Conservation (phyloP, 2,113 vertebrate genomes). For the Pogonocichla stellata region DNA sequence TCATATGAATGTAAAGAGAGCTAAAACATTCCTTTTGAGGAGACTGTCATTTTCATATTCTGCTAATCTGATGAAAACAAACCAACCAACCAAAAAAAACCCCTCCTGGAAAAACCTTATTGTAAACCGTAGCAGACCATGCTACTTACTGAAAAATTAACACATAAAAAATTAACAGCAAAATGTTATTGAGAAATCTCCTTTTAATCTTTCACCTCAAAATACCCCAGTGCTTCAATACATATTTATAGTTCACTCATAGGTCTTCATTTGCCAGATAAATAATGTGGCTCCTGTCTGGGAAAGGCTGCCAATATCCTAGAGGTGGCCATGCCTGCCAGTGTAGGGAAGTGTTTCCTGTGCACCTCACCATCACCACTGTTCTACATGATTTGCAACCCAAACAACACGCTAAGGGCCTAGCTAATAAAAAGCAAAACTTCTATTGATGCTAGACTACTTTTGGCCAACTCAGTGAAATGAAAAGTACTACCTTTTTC, state of each 20-base stretch:
- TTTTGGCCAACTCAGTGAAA: not conserved
- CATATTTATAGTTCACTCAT: not conserved
- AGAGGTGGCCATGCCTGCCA: not conserved
- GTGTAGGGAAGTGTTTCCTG: not conserved
- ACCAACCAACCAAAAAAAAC: rapidly evolving
- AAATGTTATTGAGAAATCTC: not conserved
- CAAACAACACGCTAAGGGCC: not conserved
- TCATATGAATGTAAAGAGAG: not conserved
- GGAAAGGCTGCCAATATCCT: not conserved
- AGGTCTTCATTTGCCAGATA: not conserved
- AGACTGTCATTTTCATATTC: not conserved
- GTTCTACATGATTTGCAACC: not conserved
- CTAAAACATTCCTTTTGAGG: not conserved
- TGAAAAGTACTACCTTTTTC: not conserved
- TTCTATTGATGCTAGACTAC: not conserved
- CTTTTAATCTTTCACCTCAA: not conserved
- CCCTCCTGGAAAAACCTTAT: not conserved
- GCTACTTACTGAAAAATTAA: not conserved
- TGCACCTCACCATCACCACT: not conserved
- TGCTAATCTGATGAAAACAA: not conserved
- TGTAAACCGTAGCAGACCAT: not conserved
- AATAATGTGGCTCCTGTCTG: not conserved
- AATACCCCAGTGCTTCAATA: not conserved
- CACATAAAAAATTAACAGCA: not conserved
- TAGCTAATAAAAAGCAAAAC: not conserved